Conservation (phyloP, 2,888 invertebrate species). For the Odontocolon sp. region DNA sequence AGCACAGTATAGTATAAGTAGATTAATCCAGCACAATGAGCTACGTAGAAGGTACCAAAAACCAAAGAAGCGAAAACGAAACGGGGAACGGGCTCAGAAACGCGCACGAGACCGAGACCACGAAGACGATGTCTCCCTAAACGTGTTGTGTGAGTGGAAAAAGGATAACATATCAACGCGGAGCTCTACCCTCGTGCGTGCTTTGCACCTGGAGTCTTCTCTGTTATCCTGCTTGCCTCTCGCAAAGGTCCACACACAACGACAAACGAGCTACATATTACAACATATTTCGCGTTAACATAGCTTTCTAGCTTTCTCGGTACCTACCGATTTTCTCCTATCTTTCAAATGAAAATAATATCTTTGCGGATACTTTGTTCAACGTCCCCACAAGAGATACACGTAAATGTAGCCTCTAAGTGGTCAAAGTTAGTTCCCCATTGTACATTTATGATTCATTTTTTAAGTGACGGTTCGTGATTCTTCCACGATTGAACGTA, state of each 20-base stretch:
- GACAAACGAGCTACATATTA: background rate
- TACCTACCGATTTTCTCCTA: too few relatives aligned
- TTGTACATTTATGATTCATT: too few relatives aligned
- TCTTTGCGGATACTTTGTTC: too few relatives aligned
- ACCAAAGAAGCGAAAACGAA: conserved; percentile 4
- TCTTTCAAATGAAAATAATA: too few relatives aligned
- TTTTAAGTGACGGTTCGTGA: too few relatives aligned
- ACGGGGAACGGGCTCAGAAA: conserved; percentile 48
- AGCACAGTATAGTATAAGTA: background rate
- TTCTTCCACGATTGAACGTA: too few relatives aligned
- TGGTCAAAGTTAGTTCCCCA: too few relatives aligned
- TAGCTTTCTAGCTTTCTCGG: too few relatives aligned
- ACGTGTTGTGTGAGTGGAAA: conserved; percentile 32
- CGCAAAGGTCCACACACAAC: conserved; percentile 50
- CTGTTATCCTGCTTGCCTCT: conserved; percentile 35
- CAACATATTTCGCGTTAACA: too few relatives aligned
- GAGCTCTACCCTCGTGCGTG: conserved; percentile 41
- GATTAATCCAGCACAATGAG: background rate
- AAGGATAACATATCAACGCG: conserved; percentile 30
- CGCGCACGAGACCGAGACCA: conserved; percentile 56
- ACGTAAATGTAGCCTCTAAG: too few relatives aligned
- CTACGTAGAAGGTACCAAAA: background rate
- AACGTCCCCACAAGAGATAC: too few relatives aligned
- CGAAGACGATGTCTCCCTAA: conserved; percentile 27
- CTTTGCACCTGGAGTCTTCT: conserved; percentile 56